Evolutionary conservation across 2,113 vertebrate species (phyloP), one percentile per base, ranked within the genome.

Genomic region (Myanophis thanlyinensis): DNA sequence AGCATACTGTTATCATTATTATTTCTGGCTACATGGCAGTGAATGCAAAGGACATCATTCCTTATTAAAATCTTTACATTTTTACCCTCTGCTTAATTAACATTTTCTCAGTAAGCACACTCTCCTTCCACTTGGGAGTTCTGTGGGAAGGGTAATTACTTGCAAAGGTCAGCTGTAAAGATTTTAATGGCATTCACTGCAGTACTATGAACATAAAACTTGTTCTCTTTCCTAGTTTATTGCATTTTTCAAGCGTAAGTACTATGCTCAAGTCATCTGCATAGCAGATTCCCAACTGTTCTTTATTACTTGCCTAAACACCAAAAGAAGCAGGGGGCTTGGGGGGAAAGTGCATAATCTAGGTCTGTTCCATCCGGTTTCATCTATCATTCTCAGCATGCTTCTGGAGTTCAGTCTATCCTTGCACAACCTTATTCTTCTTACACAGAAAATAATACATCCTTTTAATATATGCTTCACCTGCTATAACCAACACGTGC

Each of bases 101-200:
- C 94, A 95, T 94, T 94, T 93, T 93, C 53, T 51, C 95, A 95
- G 91, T 94, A 94, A 86, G 94, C 5, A 0, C 92, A 95, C 85
- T 95, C 93, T 96, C 89, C 92, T 85, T 94, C 94, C 95, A 95
- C 94, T 87, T 95, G 95, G 90, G 96, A 95, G 94, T 86, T 93
- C 95, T 92, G 92, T 92, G 95, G 89, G 94, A 96, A 95, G 88
- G 89, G 93, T 97, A 97, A 96, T 97, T 96, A 96, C 92, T 96
- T 96, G 86, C 91, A 95, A 96, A 97, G 96, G 96, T 97, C 96
- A 97, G 90, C 89, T 93, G 92, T 93, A 91, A 96, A 97, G 94
- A 51, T 89, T 94, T 96, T 95, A 97, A 96, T 90, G 89, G 96
- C 86, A 92, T 92, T 93, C 94, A 49, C 86, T 92, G 93, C 93